Percentiles rank a stretch among this genome's conserved stretches.
These are phyloP conservation scores for Taeniopygia guttata DNA, from an alignment of 2,797 vertebrate genomes.

Conservation along the genomic window DNA sequence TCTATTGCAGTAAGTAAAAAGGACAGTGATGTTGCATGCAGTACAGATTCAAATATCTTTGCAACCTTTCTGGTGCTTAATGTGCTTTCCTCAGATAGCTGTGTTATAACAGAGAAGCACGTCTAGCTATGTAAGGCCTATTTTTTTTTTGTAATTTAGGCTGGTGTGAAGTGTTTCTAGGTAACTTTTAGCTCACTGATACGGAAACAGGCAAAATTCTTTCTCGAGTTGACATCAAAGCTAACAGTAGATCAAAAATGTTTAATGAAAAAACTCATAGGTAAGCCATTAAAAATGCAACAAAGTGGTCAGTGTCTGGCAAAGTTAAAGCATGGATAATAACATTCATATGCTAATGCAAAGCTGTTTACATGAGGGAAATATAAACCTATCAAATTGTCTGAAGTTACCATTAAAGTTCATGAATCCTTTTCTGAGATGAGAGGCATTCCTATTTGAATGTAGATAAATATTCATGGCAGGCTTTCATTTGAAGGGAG, in stretches of 20 bases:
- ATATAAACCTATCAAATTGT: constrained; percentile 26
- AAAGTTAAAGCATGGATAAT: constrained; percentile 38
- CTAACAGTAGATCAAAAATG: constrained; percentile 24
- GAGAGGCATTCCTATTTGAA: constrained; percentile 1
- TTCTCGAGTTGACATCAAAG: constrained; percentile 38
- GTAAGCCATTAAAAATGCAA: constrained; percentile 46
- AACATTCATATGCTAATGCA: constrained; percentile 44
- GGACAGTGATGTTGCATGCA: not conserved
- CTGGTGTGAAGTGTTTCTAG: not conserved
- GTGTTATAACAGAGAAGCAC: not conserved
- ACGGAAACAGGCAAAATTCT: not conserved
- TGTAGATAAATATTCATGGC: constrained; percentile 40
- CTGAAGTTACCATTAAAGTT: constrained; percentile 37
- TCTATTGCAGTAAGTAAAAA: not conserved
- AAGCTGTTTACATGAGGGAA: constrained; percentile 54
- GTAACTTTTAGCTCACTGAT: constrained; percentile 3
- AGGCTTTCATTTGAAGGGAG: not conserved
- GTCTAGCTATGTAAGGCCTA: not conserved
- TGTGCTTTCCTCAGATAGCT: not conserved
- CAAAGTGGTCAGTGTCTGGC: constrained; percentile 52
- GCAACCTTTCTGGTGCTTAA: not conserved
- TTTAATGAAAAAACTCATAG: constrained; percentile 24
- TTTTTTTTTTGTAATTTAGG: not conserved
- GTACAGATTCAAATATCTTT: not conserved
- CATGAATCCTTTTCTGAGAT: constrained; percentile 11